Evolutionary conservation across 2,797 vertebrate genomes (phyloP), one percentile per base, ranked within the genome.

Genomic region (Acrossocheilus wenchowensis): DNA sequence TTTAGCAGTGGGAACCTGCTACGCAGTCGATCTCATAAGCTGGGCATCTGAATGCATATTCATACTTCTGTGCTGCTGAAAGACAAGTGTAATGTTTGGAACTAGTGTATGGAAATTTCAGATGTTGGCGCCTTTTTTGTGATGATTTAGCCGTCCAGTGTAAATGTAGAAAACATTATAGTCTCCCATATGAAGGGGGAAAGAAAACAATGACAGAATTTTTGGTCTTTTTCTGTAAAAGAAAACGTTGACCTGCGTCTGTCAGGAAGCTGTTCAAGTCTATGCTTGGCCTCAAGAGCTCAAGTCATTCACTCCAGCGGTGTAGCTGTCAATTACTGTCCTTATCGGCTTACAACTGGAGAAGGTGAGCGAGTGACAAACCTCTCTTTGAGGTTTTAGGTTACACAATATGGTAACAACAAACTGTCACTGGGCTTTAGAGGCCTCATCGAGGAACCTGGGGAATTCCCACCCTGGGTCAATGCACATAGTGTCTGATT

Each of bases 371-470:
- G 81, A 89, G 78, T 50, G 57, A 79, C 79, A 82, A 78, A 77
- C 79, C 71, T 79, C 69, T 82, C 86, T 64, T 84, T 75, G 72
- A 87, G 87, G 81, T 85, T 82, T 89, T 87, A 69, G 79, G 82
- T 87, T 90, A 60, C 87, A 71, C 43, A 84, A 84, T 11, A 91
- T 90, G 84, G 88, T 89, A 50, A 86, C 78, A 34, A 60, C 81
- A 66, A 90, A 90, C 82, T 84, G 87, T 84, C 43, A 88, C 73
- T 60, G 81, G 87, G 85, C 78, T 68, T 86, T 39, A 50, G 78
- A 74, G 54, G 86, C 50, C 73, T 78, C 74, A 17, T 85, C 14
- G 60, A 85, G 60, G 75, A 72, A 80, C 66, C 69, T 54, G 79
- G 85, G 78, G 79, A 86, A 81, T 66, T 82, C 72, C 85, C 36